Base-by-base conservation (phyloP, 2,888 invertebrate genomes). In the Drosophila mercatorum region DNA sequence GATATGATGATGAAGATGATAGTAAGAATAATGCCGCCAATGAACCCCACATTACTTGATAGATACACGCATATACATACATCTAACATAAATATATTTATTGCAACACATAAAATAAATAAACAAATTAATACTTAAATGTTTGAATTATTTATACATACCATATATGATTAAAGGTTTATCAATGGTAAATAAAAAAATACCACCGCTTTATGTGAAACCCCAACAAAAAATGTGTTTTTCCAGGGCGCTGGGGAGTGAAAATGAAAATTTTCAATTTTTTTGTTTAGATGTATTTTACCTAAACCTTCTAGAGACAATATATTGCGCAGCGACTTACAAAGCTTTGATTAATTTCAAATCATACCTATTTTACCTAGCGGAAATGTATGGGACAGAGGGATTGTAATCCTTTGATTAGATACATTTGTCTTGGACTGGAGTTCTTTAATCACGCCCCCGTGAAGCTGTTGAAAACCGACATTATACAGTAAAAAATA, bases 191-290 rank as follows among this genome's bases (percentile, higher is more conserved):
- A 91, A 91, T 91, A 92, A 92, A 91, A 88, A 92, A 91, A 91
- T 91, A 92, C 91, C 91, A 91, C 92, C 91, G 91, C 91, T 91
- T 91, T 92, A 91, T 92, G 92, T 92, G 91, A 91, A 88, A 88
- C 88, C 87, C 91, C 80, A 89, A 74, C 22, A 53, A 14, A 0
- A 2, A 2, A 0, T 5, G 7, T 11, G 31, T 63, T 63, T 68
- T 43, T 44, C 5, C n/a, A 38, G 31, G 40, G n/a, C 8, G n/a
- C 3, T 3, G 36, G 52, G 36, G 11, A 22, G 22, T 22, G 22
- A 22, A 22, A 2, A 22, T 2, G 22, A 22, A 22, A 22, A 22
- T 22, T 2, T 22, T 2, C 22, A 22, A 22, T 22, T 22, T 22
- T 1, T 22, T 2, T 22, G 22, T 22, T 22, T 22, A 22, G 22